A percentile compares a stretch with the other conserved stretches of the same genome.
Evolutionary conservation across 1,140 invertebrate genomes (phyloP).

Genomic region (Pogonomyrmex californicus): DNA sequence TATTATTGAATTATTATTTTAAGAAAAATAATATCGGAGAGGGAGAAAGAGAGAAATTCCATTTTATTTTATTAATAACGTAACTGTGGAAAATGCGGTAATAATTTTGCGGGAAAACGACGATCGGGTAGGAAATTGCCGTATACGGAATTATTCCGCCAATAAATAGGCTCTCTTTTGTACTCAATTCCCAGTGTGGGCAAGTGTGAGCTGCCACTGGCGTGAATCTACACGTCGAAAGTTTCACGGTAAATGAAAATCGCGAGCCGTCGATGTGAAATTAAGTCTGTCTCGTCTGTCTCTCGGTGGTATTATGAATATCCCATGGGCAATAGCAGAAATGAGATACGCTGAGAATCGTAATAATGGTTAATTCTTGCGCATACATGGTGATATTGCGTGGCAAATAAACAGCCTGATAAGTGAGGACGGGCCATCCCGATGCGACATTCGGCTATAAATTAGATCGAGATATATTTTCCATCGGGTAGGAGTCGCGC

Average conservation of each 20-base stretch:
- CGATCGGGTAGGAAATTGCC: not conserved
- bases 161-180: not conserved
- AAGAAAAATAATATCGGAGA: not conserved
- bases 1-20: constrained; percentile 28
- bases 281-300: constrained; percentile 27
- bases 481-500: constrained; percentile 68
- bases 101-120: constrained; percentile 2
- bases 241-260: constrained; percentile 50
- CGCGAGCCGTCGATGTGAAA: not conserved
- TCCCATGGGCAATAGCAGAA: not conserved
- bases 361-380: constrained; percentile 33
- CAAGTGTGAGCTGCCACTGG: not conserved
- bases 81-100: not conserved
- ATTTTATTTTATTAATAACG: not conserved
- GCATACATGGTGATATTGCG: not conserved
- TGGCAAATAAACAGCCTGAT: constrained; percentile 44
- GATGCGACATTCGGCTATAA: constrained; percentile 36
- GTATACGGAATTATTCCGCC: not conserved
- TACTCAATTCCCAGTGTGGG: not conserved
- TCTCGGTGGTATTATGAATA: constrained; percentile 31
- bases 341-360: not conserved
- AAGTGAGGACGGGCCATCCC: constrained; percentile 5
- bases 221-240: constrained; percentile 55
- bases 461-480: constrained; percentile 60
- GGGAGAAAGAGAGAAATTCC: not conserved